Evolutionary conservation across 1,140 invertebrate species (phyloP).

Genomic region (Ips typographus): DNA sequence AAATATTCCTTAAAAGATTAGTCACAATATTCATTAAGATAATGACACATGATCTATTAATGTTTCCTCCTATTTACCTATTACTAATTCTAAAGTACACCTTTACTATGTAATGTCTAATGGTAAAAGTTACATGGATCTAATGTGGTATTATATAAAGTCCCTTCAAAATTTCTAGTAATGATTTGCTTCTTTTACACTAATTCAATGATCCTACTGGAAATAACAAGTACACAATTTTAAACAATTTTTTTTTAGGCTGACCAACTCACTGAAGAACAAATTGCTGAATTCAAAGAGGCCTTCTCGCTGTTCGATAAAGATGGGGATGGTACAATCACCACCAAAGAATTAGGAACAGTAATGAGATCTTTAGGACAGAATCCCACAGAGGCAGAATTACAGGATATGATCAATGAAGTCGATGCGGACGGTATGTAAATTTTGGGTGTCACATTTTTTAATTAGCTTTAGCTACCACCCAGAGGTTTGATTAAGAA

Average conservation of each 20-base stretch:
- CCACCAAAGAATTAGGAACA: slow-evolving; percentile 98
- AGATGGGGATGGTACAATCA: slow-evolving; percentile 99
- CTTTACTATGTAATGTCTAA: too few relatives aligned
- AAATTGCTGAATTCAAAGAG: slow-evolving; percentile 99
- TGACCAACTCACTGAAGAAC: slow-evolving; percentile 97
- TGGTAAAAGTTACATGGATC: too few relatives aligned
- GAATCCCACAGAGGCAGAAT: slow-evolving; percentile 98
- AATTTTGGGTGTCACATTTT: not conserved
- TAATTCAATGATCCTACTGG: not conserved
- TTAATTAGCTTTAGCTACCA: not conserved
- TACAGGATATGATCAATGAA: slow-evolving; percentile 99
- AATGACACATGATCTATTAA: too few relatives aligned
- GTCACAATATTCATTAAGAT: too few relatives aligned
- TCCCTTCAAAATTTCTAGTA: too few relatives aligned
- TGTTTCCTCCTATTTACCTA: too few relatives aligned
- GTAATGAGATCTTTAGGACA: slow-evolving; percentile 98
- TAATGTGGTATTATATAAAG: too few relatives aligned
- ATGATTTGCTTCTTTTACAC: too few relatives aligned
- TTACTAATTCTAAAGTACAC: too few relatives aligned
- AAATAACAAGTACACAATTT: not conserved
- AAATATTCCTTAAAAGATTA: too few relatives aligned
- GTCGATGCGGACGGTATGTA: slow-evolving; percentile 97
- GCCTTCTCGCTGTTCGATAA: slow-evolving; percentile 99
- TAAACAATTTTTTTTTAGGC: slow-evolving; percentile 63
- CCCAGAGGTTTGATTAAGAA: slow-evolving; percentile 20